Percentiles rank a stretch among this genome's conserved stretches.
phyloP scores from a whole-genome alignment of 35 echinoderm and acorn worm genomes.

The Hemicentrotus pulcherrimus region DNA sequence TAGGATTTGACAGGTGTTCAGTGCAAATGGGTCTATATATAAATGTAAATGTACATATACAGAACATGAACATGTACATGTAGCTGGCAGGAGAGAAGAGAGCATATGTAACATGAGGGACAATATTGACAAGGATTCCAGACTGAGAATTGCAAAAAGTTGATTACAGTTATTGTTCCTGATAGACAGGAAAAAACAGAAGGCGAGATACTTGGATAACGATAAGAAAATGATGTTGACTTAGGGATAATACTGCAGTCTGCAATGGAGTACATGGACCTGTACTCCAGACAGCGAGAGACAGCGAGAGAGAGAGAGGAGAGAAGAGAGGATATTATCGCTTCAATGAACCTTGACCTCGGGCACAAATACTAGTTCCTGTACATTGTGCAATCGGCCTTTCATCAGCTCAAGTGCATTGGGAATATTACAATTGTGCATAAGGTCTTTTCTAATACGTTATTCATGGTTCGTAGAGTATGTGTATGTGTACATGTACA shows the following conservation, averaged over 20 bases:
- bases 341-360: constrained; percentile 10
- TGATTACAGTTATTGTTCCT: too few relatives aligned
- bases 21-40: too few relatives aligned
- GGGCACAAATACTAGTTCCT: not conserved
- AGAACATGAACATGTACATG: too few relatives aligned
- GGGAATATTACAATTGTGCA: not conserved
- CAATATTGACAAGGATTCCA: too few relatives aligned
- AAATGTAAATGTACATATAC: too few relatives aligned
- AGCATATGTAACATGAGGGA: too few relatives aligned
- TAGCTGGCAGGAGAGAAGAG: too few relatives aligned
- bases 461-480: not conserved
- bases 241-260: not conserved
- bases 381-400: not conserved
- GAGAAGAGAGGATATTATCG: not conserved
- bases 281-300: not conserved
- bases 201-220: not conserved
- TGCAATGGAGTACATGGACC: not conserved
- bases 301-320: not conserved
- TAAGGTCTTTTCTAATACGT: not conserved
- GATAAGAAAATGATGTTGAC: not conserved
- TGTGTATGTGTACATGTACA: not conserved
- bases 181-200: too few relatives aligned
- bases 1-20: too few relatives aligned
- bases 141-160: too few relatives aligned
- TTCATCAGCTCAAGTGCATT: not conserved